A percentile compares a stretch with the other conserved stretches of the same genome.
These are phyloP conservation scores for Alca torda DNA, from an alignment of 2,797 vertebrate species.

Conservation along the genomic window DNA sequence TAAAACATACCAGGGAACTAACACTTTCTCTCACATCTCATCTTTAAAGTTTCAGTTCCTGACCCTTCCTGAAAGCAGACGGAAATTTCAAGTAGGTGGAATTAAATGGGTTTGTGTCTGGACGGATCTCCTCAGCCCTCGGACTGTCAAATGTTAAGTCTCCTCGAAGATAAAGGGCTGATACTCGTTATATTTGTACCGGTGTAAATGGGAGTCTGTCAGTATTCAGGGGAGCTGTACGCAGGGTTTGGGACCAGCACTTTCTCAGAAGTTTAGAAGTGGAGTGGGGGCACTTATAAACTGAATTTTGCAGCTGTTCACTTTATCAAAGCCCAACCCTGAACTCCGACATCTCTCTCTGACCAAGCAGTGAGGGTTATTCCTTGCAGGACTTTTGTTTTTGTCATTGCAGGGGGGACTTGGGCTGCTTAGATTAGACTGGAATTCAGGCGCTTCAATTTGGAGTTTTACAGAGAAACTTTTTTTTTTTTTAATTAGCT, in stretches of 20 bases:
- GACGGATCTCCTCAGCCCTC: background rate
- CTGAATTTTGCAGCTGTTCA: background rate
- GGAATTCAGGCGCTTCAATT: background rate
- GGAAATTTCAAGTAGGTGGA: background rate
- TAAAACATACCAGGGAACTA: background rate
- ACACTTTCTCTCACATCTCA: background rate
- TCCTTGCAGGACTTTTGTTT: background rate
- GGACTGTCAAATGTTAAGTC: background rate
- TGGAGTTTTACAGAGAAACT: background rate
- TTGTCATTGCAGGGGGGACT: fast-evolving
- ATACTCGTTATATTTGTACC: background rate
- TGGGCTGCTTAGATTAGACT: background rate
- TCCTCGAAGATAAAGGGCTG: background rate
- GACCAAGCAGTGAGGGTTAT: background rate
- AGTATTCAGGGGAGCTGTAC: background rate
- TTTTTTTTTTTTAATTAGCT: background rate
- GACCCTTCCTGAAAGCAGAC: background rate
- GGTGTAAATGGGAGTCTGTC: background rate
- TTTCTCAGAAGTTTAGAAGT: background rate
- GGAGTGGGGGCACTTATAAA: background rate
- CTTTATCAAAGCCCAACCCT: background rate
- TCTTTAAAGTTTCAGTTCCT: background rate
- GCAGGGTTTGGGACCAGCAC: background rate
- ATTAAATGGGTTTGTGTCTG: background rate
- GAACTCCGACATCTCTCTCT: background rate